A percentile compares a stretch with the other conserved stretches of the same genome.
These are phyloP conservation scores for Alauda arvensis DNA, from an alignment of 2,797 vertebrate species.

Conservation along the genomic window DNA sequence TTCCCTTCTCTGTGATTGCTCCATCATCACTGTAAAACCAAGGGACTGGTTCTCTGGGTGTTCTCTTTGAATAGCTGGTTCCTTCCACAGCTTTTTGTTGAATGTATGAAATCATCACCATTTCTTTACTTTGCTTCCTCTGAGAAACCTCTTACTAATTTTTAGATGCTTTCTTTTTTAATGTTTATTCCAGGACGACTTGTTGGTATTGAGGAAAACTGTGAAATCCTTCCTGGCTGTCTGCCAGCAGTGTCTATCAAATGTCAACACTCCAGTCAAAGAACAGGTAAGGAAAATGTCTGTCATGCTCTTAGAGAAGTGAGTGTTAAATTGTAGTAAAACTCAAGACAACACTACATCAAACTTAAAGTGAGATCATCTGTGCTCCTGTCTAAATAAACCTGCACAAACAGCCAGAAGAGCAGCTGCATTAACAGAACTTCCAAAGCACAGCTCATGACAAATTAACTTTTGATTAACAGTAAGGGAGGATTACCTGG, in stretches of 20 bases:
- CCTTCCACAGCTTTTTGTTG: neutral
- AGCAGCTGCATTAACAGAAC: neutral
- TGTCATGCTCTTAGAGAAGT: neutral
- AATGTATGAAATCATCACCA: neutral
- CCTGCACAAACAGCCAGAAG: neutral
- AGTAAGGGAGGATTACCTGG: neutral
- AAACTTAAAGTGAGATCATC: neutral
- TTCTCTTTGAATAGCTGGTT: neutral
- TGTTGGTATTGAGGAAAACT: constrained; percentile 91
- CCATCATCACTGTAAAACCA: neutral
- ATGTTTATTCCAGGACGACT: constrained; percentile 85
- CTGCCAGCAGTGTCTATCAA: constrained; percentile 97
- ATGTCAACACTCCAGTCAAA: constrained; percentile 96
- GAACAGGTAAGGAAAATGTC: constrained; percentile 85
- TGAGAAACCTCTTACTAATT: neutral
- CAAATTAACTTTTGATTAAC: neutral
- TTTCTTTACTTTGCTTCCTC: neutral
- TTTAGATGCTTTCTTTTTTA: neutral
- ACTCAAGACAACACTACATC: neutral
- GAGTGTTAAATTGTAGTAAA: neutral
- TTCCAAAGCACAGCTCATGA: neutral
- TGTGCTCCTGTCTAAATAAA: neutral
- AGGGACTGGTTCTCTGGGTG: neutral
- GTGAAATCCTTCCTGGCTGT: constrained; percentile 97
- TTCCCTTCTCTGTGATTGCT: neutral